phyloP scores from a whole-genome alignment of 2,113 vertebrate genomes.

The Misgurnus mizolepis region DNA sequence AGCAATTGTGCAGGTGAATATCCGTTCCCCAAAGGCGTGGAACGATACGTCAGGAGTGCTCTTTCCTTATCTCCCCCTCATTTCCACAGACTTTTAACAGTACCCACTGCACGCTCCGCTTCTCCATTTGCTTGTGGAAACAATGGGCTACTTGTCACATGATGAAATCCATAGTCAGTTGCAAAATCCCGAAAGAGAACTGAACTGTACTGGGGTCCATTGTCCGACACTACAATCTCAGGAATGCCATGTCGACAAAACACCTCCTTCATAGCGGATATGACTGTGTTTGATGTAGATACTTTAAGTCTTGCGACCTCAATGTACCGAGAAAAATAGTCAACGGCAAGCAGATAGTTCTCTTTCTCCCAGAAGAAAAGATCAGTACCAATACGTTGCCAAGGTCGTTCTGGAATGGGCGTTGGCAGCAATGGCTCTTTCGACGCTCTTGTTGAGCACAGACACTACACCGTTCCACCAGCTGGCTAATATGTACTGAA shows the following conservation, averaged over 20 bases:
- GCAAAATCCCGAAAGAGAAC: constrained; percentile 4
- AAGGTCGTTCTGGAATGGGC: constrained; percentile 10
- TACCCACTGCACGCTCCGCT: neutral
- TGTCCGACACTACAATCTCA: constrained; percentile 31
- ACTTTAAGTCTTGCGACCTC: constrained; percentile 30
- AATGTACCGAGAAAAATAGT: constrained; percentile 22
- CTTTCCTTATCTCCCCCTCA: neutral
- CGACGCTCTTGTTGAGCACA: constrained; percentile 28
- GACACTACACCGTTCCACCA: constrained; percentile 17
- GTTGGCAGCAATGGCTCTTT: constrained; percentile 39
- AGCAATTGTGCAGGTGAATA: constrained; percentile 11
- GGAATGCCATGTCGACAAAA: constrained; percentile 31
- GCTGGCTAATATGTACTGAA: constrained; percentile 22
- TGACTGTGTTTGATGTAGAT: constrained; percentile 7
- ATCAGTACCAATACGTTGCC: constrained; percentile 24
- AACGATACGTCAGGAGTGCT: neutral
- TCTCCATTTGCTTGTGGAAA: constrained; percentile 11
- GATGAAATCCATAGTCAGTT: constrained; percentile 17
- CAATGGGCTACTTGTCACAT: too few species aligned
- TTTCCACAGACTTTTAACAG: constrained; percentile 27
- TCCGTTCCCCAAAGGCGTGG: neutral
- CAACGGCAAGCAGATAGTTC: neutral
- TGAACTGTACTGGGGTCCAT: constrained; percentile 19
- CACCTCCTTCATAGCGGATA: constrained; percentile 12
- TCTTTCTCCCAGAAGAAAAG: neutral